Conservation (phyloP, 1,140 invertebrate species). For the Drosophila sp. region DNA sequence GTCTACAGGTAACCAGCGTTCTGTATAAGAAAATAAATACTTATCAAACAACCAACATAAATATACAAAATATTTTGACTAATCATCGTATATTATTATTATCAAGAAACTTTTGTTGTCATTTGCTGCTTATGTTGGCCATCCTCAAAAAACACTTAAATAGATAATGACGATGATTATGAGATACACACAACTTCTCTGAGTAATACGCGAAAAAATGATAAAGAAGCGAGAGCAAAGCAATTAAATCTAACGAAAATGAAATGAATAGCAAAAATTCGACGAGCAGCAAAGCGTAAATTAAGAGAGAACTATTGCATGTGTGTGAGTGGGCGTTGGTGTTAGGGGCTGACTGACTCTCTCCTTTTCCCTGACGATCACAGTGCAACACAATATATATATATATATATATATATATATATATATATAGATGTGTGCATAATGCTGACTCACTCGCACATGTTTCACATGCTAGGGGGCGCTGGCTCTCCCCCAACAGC, state of each 20-base stretch:
- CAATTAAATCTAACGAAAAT: constrained; percentile 71
- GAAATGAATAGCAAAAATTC: constrained; percentile 46
- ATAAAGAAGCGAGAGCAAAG: constrained; percentile 44
- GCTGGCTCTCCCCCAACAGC: constrained; percentile 32
- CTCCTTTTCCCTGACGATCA: constrained; percentile 15
- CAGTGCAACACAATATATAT: constrained; percentile 37
- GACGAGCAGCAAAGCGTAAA: constrained; percentile 7
- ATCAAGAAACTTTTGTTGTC: constrained; percentile 18
- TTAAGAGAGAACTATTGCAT: constrained; percentile 4
- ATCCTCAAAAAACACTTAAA: constrained; percentile 36
- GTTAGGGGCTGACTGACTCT: constrained; percentile 17
- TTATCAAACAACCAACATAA: constrained; percentile 63
- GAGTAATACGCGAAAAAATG: constrained; percentile 61
- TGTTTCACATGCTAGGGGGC: constrained; percentile 46
- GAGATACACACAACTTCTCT: constrained; percentile 41
- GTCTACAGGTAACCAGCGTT: constrained; percentile 57
- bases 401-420: constrained; percentile 6
- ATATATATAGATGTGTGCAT: constrained; percentile 17
- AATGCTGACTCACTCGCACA: constrained; percentile 64
- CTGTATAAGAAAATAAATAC: constrained; percentile 32
- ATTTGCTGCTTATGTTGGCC: constrained; percentile 19
- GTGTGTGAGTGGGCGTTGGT: constrained; percentile 46
- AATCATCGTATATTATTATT: constrained; percentile 28
- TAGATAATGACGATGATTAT: constrained; percentile 53
- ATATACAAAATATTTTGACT: constrained; percentile 28